Base-by-base conservation (phyloP, 1,140 invertebrate species). In the Coenobita brevimanus region DNA sequence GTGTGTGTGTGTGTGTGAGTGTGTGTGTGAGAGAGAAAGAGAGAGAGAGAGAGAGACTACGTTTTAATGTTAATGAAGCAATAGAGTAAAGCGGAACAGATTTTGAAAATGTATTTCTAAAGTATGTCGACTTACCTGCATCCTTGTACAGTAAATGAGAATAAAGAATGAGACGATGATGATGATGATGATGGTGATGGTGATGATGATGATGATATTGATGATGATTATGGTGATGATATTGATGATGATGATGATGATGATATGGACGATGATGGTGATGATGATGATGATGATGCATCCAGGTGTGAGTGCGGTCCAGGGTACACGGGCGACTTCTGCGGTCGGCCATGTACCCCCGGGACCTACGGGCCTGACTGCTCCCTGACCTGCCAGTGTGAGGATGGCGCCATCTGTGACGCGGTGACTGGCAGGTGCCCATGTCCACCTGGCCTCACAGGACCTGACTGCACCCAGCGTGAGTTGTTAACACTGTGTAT, bases 361-460 rank as follows among this genome's bases (percentile, higher is more conserved):
- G 94, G 92, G 24, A 92, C 90, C 8, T 94, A 93, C 91, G 94
- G 69, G 54, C 94, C 95, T 67, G 94, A 96, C 69, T 99, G 97
- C 91, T 92, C 92, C 21, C 96, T 97, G 91, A 92, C 93, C 69
- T 99, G 98, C 91, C 93, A 94, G 41, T 99, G 97, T 92, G 93
- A 94, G 73, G 96, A 98, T 92, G 95, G 95, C 75, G 96, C 96
- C 17, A 94, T 93, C 46, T 98, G 97, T 92, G 94, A 97, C 92
- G 96, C 96, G 91, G 94, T 97, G 21, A 96, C 96, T 41, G 97
- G 97, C 21, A 95, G 95, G 90, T 98, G 97, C 91, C 93, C 93
- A 41, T 97, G 96, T 91, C 92, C 94, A 8, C 92, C 96, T 10
- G 96, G 96, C 41, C 97, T 94, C 91, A 96, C 94, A 43, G 97